phyloP scores from a whole-genome alignment of 2,113 vertebrate genomes.

The Callithrix jacchus region DNA sequence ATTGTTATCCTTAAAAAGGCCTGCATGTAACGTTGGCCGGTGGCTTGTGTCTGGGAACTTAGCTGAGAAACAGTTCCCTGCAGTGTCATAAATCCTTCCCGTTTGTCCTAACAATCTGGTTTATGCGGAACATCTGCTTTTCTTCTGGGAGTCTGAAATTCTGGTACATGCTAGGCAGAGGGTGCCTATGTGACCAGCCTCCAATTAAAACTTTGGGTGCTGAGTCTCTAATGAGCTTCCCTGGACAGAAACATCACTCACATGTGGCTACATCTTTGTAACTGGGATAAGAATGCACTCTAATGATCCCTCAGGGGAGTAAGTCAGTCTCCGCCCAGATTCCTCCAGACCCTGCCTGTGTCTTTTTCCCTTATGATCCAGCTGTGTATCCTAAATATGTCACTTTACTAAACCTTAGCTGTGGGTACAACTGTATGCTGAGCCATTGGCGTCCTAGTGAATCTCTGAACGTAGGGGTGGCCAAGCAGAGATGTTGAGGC shows the following conservation, averaged over 20 bases:
- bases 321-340: not conserved
- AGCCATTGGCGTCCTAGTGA: not conserved
- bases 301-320: not conserved
- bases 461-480: not conserved
- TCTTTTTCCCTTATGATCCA: not conserved
- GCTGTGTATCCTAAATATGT: not conserved
- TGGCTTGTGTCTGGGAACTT: not conserved
- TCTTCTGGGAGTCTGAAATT: not conserved
- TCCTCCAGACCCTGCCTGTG: not conserved
- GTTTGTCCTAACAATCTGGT: not conserved
- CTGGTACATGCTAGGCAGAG: not conserved
- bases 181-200: not conserved
- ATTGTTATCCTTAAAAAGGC: not conserved
- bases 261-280: not conserved
- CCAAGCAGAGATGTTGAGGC: not conserved
- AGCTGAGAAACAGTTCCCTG: not conserved
- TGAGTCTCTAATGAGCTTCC: not conserved
- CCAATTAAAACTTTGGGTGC: not conserved
- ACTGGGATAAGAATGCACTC: not conserved
- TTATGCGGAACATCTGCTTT: not conserved
- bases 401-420: not conserved
- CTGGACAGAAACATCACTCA: not conserved
- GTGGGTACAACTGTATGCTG: not conserved
- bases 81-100: not conserved
- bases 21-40: not conserved